Percentiles rank a stretch among this genome's conserved stretches.
Evolutionary conservation across 2,797 vertebrate species (phyloP).

Genomic region (Neomorphus geoffroyi): DNA sequence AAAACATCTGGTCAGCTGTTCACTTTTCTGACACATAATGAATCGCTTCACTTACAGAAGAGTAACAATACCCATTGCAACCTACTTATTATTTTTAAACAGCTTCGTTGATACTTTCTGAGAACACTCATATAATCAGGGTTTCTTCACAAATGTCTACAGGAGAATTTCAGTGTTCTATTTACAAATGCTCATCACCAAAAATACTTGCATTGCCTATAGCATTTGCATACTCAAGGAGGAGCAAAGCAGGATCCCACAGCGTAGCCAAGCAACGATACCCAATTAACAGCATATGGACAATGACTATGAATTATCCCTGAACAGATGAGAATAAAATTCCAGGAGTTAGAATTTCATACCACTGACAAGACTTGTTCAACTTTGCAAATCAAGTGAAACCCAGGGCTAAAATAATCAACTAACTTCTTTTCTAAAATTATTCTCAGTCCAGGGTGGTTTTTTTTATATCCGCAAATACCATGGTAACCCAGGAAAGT

Average conservation of each 20-base stretch:
- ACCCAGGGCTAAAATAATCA: background rate
- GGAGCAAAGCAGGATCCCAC: background rate
- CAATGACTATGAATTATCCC: background rate
- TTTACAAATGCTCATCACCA: background rate
- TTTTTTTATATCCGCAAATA: background rate
- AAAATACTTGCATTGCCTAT: background rate
- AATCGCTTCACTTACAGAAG: background rate
- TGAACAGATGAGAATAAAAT: background rate
- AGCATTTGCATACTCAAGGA: background rate
- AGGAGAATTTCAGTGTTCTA: background rate
- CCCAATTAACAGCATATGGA: background rate
- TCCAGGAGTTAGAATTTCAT: background rate
- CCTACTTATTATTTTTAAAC: background rate
- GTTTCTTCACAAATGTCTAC: background rate
- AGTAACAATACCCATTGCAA: background rate
- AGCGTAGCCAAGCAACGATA: background rate
- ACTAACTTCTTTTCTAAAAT: background rate
- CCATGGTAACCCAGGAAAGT: background rate
- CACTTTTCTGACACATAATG: background rate
- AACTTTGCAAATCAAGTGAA: background rate
- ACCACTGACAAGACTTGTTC: background rate
- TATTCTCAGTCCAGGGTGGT: background rate
- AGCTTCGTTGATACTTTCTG: background rate
- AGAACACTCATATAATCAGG: background rate
- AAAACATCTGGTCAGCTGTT: background rate